phyloP scores from a whole-genome alignment of 2,888 invertebrate genomes.

The Pterobdella sp. region DNA sequence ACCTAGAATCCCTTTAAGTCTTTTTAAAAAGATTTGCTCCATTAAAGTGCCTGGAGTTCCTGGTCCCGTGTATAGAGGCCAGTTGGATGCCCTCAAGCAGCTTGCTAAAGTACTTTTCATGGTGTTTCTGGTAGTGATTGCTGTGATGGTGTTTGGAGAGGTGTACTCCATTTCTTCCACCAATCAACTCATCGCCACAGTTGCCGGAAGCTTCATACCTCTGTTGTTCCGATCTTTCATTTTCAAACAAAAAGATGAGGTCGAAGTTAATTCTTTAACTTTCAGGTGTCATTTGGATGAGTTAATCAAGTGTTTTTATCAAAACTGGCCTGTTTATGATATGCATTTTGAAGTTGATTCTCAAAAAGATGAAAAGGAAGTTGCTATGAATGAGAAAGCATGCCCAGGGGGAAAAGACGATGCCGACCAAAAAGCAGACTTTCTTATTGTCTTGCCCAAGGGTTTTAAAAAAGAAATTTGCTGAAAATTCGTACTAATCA shows the following conservation, averaged over 20 bases:
- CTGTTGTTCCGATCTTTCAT: conserved; percentile 42
- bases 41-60: conserved; percentile 48
- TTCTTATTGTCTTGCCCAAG: conserved; percentile 2
- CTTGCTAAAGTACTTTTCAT: conserved; percentile 47
- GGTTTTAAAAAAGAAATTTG: not conserved
- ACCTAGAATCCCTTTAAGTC: conserved; percentile 46
- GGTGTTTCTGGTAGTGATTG: conserved; percentile 48
- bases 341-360: conserved; percentile 40
- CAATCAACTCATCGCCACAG: conserved; percentile 48
- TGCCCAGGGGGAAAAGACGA: not conserved
- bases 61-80: conserved; percentile 47
- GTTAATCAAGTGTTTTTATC: conserved; percentile 46
- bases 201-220: conserved; percentile 43
- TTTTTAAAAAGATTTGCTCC: conserved; percentile 47
- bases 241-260: conserved; percentile 43
- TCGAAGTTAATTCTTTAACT: conserved; percentile 47
- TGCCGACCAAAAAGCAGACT: not conserved
- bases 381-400: not conserved
- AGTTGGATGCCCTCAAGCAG: conserved; percentile 47
- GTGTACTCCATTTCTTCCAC: conserved; percentile 47
- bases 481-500: too few relatives aligned
- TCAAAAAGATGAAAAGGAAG: conserved; percentile 15
- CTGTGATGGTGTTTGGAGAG: conserved; percentile 49
- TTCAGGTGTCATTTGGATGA: conserved; percentile 50
- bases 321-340: conserved; percentile 48